Percentiles rank a stretch among this genome's conserved stretches.
Evolutionary conservation across 1,140 invertebrate species (phyloP).

Genomic region (Neocloeon triangulifer): DNA sequence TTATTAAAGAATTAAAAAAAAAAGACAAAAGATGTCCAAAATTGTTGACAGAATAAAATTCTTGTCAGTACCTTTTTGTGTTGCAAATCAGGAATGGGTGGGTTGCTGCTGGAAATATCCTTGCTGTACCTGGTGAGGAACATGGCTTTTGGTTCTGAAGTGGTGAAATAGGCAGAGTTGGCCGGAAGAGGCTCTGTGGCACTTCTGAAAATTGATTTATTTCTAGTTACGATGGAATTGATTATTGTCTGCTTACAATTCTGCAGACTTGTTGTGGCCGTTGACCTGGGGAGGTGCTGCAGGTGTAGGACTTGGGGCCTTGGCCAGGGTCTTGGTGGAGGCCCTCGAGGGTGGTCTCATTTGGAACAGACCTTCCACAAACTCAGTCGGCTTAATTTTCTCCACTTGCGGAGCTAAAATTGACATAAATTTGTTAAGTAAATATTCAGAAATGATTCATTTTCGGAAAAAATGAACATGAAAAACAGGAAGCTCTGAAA

Average conservation of each 20-base stretch:
- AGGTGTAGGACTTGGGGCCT: constrained; percentile 11
- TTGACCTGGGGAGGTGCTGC: background rate
- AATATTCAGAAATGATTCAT: too few species aligned
- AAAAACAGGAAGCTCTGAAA: too few species aligned
- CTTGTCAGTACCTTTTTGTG: constrained; percentile 41
- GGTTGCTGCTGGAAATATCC: constrained; percentile 16
- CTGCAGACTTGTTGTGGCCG: background rate
- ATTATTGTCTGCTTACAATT: background rate
- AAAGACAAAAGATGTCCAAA: constrained; percentile 9
- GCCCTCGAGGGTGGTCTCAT: constrained; percentile 33
- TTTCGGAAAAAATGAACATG: too few species aligned
- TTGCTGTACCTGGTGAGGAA: constrained; percentile 33
- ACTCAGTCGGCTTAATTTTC: constrained; percentile 51
- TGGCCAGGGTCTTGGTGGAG: constrained; percentile 15
- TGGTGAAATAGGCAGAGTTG: constrained; percentile 39
- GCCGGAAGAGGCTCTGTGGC: constrained; percentile 27
- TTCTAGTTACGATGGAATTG: too few species aligned
- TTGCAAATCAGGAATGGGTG: constrained; percentile 25
- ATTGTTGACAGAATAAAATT: too few species aligned
- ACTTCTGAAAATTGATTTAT: too few species aligned
- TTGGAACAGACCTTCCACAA: constrained; percentile 55
- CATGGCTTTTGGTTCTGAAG: constrained; percentile 42
- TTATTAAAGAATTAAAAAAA: too few species aligned
- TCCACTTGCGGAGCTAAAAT: constrained; percentile 38
- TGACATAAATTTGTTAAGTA: too few species aligned